These are phyloP conservation scores for Limanda limanda DNA, from an alignment of 2,113 vertebrate genomes.

Conservation along the genomic window DNA sequence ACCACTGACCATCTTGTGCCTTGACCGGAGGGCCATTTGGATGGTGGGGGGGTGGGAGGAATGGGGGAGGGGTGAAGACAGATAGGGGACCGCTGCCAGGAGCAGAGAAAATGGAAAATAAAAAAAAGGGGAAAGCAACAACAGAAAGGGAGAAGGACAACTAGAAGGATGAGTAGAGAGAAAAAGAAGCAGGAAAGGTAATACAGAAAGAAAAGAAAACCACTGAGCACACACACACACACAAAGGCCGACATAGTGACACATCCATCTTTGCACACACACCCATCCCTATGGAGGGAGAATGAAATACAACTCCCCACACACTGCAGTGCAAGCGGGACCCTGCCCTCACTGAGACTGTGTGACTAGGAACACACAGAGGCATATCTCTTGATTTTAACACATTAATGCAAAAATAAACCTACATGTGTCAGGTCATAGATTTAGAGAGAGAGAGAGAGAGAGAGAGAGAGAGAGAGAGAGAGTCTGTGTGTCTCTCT, in stretches of 20 bases:
- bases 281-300: too few relatives aligned
- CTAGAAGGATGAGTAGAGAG: not conserved
- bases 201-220: not conserved
- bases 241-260: not conserved
- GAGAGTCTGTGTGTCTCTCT: not conserved
- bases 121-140: not conserved
- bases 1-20: constrained; percentile 63
- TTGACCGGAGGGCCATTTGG: constrained; percentile 64
- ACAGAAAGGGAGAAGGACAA: not conserved
- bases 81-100: constrained; percentile 48
- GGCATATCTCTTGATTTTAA: not conserved
- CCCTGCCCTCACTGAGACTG: constrained; percentile 32
- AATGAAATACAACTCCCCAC: constrained; percentile 43
- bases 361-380: constrained; percentile 11
- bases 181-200: not conserved
- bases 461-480: too few relatives aligned
- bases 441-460: not conserved
- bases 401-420: constrained; percentile 4
- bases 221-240: not conserved
- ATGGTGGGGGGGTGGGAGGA: constrained; percentile 28
- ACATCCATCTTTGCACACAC: constrained; percentile 10
- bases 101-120: constrained; percentile 18
- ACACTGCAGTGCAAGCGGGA: constrained; percentile 31
- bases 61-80: constrained; percentile 52
- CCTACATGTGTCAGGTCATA: constrained; percentile 2